Evolutionary conservation across 2,888 invertebrate species (phyloP).

Genomic region (Anoplius nigerrimus): DNA sequence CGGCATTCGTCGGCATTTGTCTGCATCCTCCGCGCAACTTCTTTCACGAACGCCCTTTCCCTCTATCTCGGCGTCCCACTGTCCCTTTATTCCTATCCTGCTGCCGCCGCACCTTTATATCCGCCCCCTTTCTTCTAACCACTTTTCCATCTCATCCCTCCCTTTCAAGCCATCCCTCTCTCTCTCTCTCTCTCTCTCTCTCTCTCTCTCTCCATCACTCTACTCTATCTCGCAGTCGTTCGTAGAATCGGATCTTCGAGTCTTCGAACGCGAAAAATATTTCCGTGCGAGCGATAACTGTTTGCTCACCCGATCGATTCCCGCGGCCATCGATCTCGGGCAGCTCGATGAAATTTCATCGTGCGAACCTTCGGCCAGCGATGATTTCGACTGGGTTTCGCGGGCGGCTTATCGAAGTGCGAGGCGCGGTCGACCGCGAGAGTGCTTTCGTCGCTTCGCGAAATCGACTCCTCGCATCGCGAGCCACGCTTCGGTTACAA

Average conservation of each 20-base stretch:
- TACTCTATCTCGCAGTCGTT: neutral
- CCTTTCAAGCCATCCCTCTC: constrained; percentile 9
- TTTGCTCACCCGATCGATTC: neutral
- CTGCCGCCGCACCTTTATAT: constrained; percentile 19
- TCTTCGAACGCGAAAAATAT: neutral
- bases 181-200: constrained; percentile 1
- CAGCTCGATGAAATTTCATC: too few species aligned
- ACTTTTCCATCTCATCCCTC: constrained; percentile 17
- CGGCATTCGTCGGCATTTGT: constrained; percentile 30
- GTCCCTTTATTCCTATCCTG: neutral
- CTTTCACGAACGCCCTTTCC: constrained; percentile 29
- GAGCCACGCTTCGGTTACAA: too few species aligned
- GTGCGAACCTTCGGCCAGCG: too few species aligned
- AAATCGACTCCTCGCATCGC: too few species aligned
- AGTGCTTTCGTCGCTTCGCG: too few species aligned
- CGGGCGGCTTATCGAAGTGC: too few species aligned
- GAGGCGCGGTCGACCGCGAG: too few species aligned
- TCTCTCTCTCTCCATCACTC: too few species aligned
- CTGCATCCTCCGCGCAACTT: constrained; percentile 26
- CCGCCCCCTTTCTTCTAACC: constrained; percentile 30
- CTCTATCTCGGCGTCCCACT: too few species aligned
- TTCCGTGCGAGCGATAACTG: neutral
- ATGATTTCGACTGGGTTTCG: too few species aligned
- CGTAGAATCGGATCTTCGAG: neutral
- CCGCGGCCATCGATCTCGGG: neutral